These are phyloP conservation scores for Catocala nupta DNA, from an alignment of 2,888 invertebrate genomes.

Conservation along the genomic window DNA sequence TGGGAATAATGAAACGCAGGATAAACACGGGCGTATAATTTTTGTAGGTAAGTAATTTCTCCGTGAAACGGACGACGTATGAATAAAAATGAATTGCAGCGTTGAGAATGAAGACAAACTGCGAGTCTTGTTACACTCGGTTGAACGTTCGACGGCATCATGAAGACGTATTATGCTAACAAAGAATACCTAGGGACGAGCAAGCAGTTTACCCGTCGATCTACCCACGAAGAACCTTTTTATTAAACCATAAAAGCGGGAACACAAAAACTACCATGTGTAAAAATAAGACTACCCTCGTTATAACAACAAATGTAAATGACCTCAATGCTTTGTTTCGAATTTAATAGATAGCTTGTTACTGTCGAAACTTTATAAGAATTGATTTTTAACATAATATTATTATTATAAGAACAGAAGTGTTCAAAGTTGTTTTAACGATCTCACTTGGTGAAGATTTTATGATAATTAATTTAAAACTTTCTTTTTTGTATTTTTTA, in stretches of 20 bases:
- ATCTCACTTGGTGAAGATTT: conserved; percentile 47
- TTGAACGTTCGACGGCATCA: conserved; percentile 59
- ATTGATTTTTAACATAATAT: conserved; percentile 54
- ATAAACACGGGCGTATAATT: conserved; percentile 27
- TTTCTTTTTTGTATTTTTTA: conserved; percentile 35
- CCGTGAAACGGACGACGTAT: conserved; percentile 21
- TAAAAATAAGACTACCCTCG: conserved; percentile 30
- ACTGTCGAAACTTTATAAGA: conserved; percentile 47
- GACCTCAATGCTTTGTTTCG: conserved; percentile 34
- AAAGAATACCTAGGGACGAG: conserved; percentile 51
- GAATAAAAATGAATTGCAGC: conserved; percentile 56
- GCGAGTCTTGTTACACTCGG: conserved; percentile 51
- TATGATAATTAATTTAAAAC: conserved; percentile 41
- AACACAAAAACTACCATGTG: conserved; percentile 53
- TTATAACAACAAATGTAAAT: conserved; percentile 54
- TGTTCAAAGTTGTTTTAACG: conserved; percentile 35
- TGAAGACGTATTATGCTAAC: conserved; percentile 68
- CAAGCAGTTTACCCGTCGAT: conserved; percentile 4
- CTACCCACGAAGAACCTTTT: conserved; percentile 9
- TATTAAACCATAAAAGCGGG: conserved; percentile 33
- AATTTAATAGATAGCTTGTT: conserved; percentile 42
- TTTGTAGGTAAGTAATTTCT: conserved; percentile 18
- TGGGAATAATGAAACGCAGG: conserved; percentile 24
- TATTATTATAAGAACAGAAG: conserved; percentile 40
- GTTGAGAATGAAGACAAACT: conserved; percentile 60